Percentiles rank a stretch among this genome's conserved stretches.
These are phyloP conservation scores for Gadus macrocephalus DNA, from an alignment of 2,113 vertebrate genomes.

Conservation along the genomic window DNA sequence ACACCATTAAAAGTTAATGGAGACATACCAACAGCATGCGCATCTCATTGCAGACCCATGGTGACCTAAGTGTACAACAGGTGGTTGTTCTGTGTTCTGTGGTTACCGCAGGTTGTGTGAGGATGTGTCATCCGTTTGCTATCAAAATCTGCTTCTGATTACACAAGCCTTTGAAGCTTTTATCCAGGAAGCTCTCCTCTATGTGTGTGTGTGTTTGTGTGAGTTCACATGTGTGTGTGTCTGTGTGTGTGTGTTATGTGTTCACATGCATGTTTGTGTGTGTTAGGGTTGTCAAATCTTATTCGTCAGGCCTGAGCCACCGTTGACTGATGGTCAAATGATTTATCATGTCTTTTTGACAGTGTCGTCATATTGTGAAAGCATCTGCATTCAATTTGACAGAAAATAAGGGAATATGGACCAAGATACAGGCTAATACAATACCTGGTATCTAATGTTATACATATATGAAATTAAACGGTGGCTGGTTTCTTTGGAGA, in stretches of 20 bases:
- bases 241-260: slow-evolving; percentile 13
- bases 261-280: neutral
- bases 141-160: too few species aligned
- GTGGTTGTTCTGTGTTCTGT: slow-evolving; percentile 45
- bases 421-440: too few species aligned
- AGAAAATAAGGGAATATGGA: too few species aligned
- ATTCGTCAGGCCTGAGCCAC: too few species aligned
- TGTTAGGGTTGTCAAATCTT: too few species aligned
- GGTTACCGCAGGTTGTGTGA: slow-evolving; percentile 28
- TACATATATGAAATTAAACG: too few species aligned
- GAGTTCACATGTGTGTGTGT: neutral
- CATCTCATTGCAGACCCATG: slow-evolving; percentile 15
- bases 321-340: too few species aligned
- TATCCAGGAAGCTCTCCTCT: slow-evolving; percentile 7
- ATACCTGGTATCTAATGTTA: too few species aligned
- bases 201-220: slow-evolving; percentile 18
- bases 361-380: too few species aligned
- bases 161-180: slow-evolving; percentile 4
- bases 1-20: slow-evolving; percentile 34
- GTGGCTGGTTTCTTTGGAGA: too few species aligned
- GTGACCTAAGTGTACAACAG: slow-evolving; percentile 29
- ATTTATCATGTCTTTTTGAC: too few species aligned
- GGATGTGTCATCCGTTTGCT: slow-evolving; percentile 13
- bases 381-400: too few species aligned
- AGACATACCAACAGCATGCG: slow-evolving; percentile 14